Evolutionary conservation across 2,888 invertebrate species (phyloP).

Genomic region (Volucella zonaria): DNA sequence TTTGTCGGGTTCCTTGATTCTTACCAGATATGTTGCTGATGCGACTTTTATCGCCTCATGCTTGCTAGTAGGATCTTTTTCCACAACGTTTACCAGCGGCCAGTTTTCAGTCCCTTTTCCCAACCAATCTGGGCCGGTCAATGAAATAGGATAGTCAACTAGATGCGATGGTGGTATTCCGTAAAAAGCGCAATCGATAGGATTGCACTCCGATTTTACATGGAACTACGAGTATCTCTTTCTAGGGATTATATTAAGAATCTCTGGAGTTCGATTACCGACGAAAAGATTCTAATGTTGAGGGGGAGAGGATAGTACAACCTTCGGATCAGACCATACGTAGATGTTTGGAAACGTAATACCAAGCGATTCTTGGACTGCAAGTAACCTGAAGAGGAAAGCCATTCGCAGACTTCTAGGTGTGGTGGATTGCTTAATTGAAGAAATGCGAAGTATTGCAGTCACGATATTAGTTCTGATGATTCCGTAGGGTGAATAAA

Average conservation of each 20-base stretch:
- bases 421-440: neutral
- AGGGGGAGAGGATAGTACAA: too few relatives aligned
- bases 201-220: neutral
- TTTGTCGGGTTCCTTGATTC: too few relatives aligned
- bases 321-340: too few relatives aligned
- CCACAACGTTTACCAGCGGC: neutral
- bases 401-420: neutral
- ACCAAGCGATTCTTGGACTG: too few relatives aligned
- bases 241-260: neutral
- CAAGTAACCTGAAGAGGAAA: neutral
- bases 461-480: too few relatives aligned
- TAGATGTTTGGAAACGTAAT: too few relatives aligned
- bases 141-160: neutral
- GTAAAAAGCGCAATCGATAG: neutral
- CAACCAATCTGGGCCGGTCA: slow-evolving; percentile 13
- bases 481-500: too few relatives aligned
- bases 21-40: too few relatives aligned
- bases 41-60: neutral
- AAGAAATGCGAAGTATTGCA: too few relatives aligned
- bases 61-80: neutral
- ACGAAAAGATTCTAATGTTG: neutral
- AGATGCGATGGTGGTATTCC: neutral
- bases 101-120: neutral
- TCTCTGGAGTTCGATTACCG: slow-evolving; percentile 6
- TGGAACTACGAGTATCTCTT: slow-evolving; percentile 1